Percentiles rank a stretch among this genome's conserved stretches.
phyloP scores from a whole-genome alignment of 2,113 vertebrate genomes.

The Epinephelus moara region DNA sequence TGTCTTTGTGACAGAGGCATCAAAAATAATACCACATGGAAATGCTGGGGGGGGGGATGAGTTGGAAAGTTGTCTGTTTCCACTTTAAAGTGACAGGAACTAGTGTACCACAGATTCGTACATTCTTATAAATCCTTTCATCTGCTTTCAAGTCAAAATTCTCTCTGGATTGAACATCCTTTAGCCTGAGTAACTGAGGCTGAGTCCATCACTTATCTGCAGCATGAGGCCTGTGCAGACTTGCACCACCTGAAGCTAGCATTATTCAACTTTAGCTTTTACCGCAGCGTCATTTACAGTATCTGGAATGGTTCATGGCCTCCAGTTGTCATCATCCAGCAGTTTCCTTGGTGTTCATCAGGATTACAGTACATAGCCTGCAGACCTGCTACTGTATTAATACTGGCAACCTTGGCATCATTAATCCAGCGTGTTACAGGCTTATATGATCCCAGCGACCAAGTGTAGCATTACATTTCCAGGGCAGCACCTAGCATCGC shows the following conservation, averaged over 20 bases:
- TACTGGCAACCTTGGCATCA: constrained; percentile 67
- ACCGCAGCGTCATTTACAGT: constrained; percentile 54
- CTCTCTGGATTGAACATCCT: constrained; percentile 22
- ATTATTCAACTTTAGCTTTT: constrained; percentile 62
- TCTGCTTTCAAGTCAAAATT: constrained; percentile 17
- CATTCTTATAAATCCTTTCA: constrained; percentile 14
- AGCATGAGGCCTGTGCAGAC: constrained; percentile 29
- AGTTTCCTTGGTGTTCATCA: constrained; percentile 54
- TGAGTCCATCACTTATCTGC: constrained; percentile 47
- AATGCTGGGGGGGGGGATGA: too few relatives aligned
- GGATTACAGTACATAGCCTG: constrained; percentile 60
- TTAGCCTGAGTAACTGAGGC: constrained; percentile 17
- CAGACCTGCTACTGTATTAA: constrained; percentile 58
- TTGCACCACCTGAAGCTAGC: constrained; percentile 55
- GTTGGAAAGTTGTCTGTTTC: too few relatives aligned
- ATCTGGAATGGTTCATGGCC: constrained; percentile 50
- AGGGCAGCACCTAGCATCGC: constrained; percentile 60
- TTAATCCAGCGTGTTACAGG: constrained; percentile 77
- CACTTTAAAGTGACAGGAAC: constrained; percentile 21
- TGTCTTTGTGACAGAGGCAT: too few relatives aligned
- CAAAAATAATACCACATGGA: too few relatives aligned
- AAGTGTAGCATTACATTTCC: constrained; percentile 53
- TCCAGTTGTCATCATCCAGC: constrained; percentile 61
- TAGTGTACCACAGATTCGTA: background rate
- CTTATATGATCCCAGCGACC: constrained; percentile 68